A percentile compares a stretch with the other conserved stretches of the same genome.
phyloP scores from a whole-genome alignment of 2,888 invertebrate genomes.

The Hyles lineata region DNA sequence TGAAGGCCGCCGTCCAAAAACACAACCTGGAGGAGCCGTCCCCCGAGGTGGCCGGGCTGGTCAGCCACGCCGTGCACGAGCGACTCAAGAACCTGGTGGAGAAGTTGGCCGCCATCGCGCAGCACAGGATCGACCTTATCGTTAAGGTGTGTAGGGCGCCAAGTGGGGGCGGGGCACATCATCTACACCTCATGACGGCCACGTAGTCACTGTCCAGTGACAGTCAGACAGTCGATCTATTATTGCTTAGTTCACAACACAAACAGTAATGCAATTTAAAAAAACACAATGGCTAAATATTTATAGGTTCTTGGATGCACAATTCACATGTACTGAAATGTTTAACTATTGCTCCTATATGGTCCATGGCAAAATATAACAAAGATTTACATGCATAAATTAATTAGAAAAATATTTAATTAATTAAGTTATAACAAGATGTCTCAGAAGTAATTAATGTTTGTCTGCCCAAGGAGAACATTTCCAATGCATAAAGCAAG shows the following conservation, averaged over 20 bases:
- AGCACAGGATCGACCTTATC: conserved; percentile 96
- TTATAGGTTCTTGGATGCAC: too few species aligned
- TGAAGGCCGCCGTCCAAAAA: conserved; percentile 90
- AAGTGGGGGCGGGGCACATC: neutral
- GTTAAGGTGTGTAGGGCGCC: conserved; percentile 85
- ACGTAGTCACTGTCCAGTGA: neutral
- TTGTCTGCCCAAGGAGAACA: neutral
- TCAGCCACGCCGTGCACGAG: conserved; percentile 98
- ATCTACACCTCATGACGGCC: neutral
- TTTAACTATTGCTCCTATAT: too few species aligned
- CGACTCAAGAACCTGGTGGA: conserved; percentile 95
- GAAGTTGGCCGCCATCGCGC: conserved; percentile 96
- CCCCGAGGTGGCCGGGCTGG: conserved; percentile 93
- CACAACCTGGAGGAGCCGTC: conserved; percentile 94
- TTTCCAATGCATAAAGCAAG: neutral
- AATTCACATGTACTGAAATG: too few species aligned
- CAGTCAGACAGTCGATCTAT: neutral
- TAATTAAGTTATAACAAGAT: neutral
- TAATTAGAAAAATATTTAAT: neutral
- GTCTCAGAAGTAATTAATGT: neutral
- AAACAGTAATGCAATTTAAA: too few species aligned
- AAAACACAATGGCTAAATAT: too few species aligned
- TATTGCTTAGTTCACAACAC: neutral
- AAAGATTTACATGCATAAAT: too few species aligned
- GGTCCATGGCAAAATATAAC: too few species aligned